These are phyloP conservation scores for Thalassophryne amazonica DNA, from an alignment of 2,797 vertebrate species.

Conservation along the genomic window DNA sequence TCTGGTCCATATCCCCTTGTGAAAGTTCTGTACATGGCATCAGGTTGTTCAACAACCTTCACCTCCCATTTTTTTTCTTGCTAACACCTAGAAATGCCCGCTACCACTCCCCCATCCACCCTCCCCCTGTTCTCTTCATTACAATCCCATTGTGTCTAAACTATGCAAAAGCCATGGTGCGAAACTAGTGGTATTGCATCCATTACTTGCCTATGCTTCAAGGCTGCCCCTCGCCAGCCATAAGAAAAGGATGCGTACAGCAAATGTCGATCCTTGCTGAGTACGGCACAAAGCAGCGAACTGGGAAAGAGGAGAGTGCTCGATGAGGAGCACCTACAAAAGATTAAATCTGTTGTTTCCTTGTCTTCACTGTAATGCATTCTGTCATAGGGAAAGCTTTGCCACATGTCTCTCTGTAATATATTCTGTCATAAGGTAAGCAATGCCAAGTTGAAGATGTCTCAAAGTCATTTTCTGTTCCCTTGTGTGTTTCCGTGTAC, in stretches of 20 bases:
- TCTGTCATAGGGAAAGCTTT: constrained; percentile 69
- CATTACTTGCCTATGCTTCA: constrained; percentile 66
- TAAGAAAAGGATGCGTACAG: constrained; percentile 58
- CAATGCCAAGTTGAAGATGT: constrained; percentile 62
- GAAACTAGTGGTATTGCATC: constrained; percentile 70
- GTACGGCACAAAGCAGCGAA: constrained; percentile 65
- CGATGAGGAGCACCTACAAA: constrained; percentile 70
- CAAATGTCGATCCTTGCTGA: constrained; percentile 74
- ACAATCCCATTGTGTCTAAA: constrained; percentile 50
- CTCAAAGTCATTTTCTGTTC: constrained; percentile 53
- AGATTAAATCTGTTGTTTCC: constrained; percentile 76
- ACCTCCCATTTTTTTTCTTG: constrained; percentile 39
- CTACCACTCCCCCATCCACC: constrained; percentile 28
- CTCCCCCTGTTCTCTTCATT: constrained; percentile 17
- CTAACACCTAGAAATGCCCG: constrained; percentile 39
- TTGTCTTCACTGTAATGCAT: constrained; percentile 71
- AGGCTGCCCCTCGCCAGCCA: constrained; percentile 62
- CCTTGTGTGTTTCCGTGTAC: constrained; percentile 35
- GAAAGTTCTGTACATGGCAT: constrained; percentile 43
- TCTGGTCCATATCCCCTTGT: constrained; percentile 51
- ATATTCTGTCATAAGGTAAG: constrained; percentile 73
- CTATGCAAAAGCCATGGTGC: constrained; percentile 56
- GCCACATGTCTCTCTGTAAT: constrained; percentile 66
- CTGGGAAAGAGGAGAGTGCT: constrained; percentile 56
- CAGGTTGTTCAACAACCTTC: constrained; percentile 49